phyloP scores from a whole-genome alignment of 2,113 vertebrate species.

The Sorex araneus region DNA sequence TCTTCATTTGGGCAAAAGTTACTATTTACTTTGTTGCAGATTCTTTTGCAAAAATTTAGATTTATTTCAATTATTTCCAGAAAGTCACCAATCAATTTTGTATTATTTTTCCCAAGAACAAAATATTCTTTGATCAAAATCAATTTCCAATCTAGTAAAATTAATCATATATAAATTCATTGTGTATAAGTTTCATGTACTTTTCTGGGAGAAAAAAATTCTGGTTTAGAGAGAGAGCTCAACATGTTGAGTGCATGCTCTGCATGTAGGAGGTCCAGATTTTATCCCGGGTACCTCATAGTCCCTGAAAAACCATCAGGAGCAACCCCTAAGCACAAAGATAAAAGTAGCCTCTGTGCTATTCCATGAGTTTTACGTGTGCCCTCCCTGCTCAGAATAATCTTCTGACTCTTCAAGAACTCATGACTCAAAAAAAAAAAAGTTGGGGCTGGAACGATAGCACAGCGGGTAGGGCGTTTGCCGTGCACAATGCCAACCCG shows the following conservation, averaged over 20 bases:
- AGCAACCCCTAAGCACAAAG: too few species aligned
- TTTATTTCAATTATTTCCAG: conserved; percentile 40
- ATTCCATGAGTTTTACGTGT: too few species aligned
- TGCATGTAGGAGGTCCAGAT: too few species aligned
- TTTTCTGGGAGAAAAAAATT: conserved; percentile 8
- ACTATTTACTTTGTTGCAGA: neutral
- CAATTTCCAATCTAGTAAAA: neutral
- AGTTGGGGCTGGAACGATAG: too few species aligned
- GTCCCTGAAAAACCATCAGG: too few species aligned
- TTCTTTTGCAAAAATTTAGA: conserved; percentile 8
- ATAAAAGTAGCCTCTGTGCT: too few species aligned
- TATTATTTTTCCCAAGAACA: neutral
- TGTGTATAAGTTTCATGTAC: conserved; percentile 5
- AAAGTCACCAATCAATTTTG: conserved; percentile 43
- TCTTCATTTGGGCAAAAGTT: conserved; percentile 26
- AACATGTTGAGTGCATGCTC: too few species aligned
- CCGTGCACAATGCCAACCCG: too few species aligned
- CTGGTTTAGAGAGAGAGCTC: too few species aligned
- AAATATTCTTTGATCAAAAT: conserved; percentile 53
- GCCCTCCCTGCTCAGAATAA: too few species aligned
- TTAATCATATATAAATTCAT: neutral
- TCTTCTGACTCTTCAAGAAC: conserved; percentile 15
- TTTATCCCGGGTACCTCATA: too few species aligned
- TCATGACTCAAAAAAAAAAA: conserved; percentile 46
- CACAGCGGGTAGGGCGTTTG: too few species aligned